These are phyloP conservation scores for Podarcis raffonei DNA, from an alignment of 2,113 vertebrate species.

Conservation along the genomic window DNA sequence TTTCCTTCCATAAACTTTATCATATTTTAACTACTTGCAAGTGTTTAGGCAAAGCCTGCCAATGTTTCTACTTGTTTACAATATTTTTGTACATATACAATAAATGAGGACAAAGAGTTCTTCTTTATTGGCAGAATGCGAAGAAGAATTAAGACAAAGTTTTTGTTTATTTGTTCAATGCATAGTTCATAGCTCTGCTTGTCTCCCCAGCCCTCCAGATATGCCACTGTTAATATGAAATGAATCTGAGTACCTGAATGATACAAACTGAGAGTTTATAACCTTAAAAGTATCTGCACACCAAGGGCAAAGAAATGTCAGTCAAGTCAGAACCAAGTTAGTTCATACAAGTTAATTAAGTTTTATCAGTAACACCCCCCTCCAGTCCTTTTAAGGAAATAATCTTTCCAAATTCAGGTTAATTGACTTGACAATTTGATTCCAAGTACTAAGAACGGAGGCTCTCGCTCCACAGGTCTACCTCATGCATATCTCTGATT, in stretches of 20 bases:
- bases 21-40: too few species aligned
- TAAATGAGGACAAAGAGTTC: neutral
- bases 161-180: neutral
- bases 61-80: too few species aligned
- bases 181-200: neutral
- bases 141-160: neutral
- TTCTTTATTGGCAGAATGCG: neutral
- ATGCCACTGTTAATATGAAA: neutral
- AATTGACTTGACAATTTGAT: constrained; percentile 2
- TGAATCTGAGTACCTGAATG: neutral
- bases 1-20: too few species aligned
- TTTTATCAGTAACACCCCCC: neutral
- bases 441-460: neutral
- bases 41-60: too few species aligned
- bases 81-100: too few species aligned
- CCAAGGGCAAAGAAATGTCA: neutral
- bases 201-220: neutral
- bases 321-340: neutral
- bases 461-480: neutral
- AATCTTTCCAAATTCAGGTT: neutral
- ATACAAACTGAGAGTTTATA: neutral
- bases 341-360: constrained; percentile 9
- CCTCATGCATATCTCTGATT: neutral
- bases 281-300: neutral
- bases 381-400: neutral